phyloP scores from a whole-genome alignment of 2,797 vertebrate genomes.

The Gadopsis bispinosus region DNA sequence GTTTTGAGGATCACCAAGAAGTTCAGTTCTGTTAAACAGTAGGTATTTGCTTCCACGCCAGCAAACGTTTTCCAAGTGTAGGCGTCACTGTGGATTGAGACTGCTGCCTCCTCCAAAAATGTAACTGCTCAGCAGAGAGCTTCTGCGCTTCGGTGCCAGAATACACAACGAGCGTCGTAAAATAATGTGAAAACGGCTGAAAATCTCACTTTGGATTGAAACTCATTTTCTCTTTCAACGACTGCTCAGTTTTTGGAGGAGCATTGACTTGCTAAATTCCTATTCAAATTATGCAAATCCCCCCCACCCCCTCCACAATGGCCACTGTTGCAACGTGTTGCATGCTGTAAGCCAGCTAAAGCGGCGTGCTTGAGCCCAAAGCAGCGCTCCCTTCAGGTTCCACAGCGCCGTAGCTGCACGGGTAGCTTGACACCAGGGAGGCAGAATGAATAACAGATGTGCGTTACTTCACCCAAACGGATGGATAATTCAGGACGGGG shows the following conservation, averaged over 20 bases:
- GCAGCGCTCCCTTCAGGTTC: conserved; percentile 65
- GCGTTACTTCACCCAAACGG: conserved; percentile 71
- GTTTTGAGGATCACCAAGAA: conserved; percentile 2
- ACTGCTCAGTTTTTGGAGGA: conserved; percentile 18
- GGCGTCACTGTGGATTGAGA: conserved; percentile 16
- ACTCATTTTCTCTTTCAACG: conserved; percentile 55
- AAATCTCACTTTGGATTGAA: conserved; percentile 53
- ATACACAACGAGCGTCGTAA: conserved; percentile 32
- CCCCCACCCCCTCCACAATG: conserved; percentile 52
- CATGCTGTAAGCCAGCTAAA: conserved; percentile 57
- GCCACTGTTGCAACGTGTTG: conserved; percentile 59
- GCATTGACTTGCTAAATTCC: conserved; percentile 60
- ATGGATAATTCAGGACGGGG: conserved; percentile 71
- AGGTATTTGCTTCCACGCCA: conserved; percentile 1
- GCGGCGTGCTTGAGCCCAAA: conserved; percentile 43
- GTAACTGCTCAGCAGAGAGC: conserved; percentile 19
- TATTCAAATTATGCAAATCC: conserved; percentile 69
- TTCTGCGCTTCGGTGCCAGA: neutral
- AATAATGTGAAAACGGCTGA: conserved; percentile 25
- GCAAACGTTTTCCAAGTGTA: conserved; percentile 16
- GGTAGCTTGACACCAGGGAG: conserved; percentile 57
- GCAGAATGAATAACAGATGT: conserved; percentile 73
- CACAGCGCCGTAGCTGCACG: conserved; percentile 50
- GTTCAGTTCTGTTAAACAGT: conserved; percentile 1
- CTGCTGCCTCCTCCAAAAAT: conserved; percentile 22